These are phyloP conservation scores for Ramphastos sulfuratus DNA, from an alignment of 2,113 vertebrate genomes.

Conservation along the genomic window DNA sequence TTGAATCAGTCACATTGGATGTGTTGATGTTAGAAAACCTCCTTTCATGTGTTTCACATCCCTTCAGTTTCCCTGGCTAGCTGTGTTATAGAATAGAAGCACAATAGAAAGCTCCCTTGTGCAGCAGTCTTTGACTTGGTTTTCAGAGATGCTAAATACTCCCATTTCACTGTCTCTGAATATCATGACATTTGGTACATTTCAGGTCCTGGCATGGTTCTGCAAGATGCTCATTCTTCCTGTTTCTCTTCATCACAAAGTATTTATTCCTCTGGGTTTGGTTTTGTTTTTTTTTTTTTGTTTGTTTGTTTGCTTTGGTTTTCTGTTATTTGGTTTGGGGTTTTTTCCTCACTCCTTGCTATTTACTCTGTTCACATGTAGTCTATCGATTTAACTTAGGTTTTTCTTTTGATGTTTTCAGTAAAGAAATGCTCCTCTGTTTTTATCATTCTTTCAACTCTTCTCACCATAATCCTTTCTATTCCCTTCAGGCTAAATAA, in stretches of 20 bases:
- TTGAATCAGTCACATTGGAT: not conserved
- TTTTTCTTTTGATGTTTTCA: not conserved
- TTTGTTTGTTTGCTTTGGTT: not conserved
- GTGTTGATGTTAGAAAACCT: not conserved
- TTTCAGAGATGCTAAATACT: slow-evolving; percentile 6
- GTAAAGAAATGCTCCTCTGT: not conserved
- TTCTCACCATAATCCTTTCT: not conserved
- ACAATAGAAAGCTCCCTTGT: not conserved
- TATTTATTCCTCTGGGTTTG: not conserved
- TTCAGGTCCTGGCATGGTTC: not conserved
- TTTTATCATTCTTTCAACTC: not conserved
- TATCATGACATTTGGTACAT: not conserved
- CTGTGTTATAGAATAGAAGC: not conserved
- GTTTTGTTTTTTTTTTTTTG: too few species aligned
- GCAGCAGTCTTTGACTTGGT: not conserved
- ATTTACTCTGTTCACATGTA: not conserved
- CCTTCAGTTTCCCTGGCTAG: not conserved
- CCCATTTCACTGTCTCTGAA: not conserved
- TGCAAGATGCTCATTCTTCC: not conserved
- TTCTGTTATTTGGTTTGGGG: not conserved
- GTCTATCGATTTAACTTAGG: not conserved
- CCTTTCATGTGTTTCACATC: not conserved
- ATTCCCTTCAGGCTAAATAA: not conserved
- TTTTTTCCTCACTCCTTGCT: not conserved
- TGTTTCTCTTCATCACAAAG: not conserved